Percentiles rank a stretch among this genome's conserved stretches.
These are phyloP conservation scores for Philopotamus ludificatus DNA, from an alignment of 1,140 invertebrate genomes.

Conservation along the genomic window DNA sequence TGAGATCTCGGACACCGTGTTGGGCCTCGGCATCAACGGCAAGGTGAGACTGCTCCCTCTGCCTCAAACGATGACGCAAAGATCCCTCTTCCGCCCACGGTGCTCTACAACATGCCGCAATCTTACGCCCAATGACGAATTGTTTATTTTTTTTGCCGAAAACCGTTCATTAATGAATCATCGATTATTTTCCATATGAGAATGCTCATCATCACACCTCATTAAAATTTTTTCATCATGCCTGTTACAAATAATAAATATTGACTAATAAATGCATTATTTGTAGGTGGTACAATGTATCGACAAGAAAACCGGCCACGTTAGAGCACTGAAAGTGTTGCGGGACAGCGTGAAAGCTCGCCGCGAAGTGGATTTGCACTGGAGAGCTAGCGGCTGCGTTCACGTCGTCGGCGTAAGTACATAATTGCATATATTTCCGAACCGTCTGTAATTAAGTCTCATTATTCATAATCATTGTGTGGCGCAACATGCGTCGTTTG, in stretches of 20 bases:
- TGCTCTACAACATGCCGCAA: too few relatives aligned
- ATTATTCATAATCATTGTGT: too few relatives aligned
- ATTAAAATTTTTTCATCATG: neutral
- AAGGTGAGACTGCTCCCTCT: too few relatives aligned
- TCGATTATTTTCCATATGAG: neutral
- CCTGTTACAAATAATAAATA: too few relatives aligned
- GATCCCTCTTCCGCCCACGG: neutral
- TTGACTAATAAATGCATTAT: conserved; percentile 4
- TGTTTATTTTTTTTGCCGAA: neutral
- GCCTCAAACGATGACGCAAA: neutral
- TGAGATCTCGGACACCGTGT: conserved; percentile 87
- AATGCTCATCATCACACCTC: neutral
- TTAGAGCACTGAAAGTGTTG: conserved; percentile 69
- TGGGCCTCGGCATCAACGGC: conserved; percentile 97
- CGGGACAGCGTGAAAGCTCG: conserved; percentile 89
- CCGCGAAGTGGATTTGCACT: conserved; percentile 94
- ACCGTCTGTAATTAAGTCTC: neutral
- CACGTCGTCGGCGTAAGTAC: conserved; percentile 83
- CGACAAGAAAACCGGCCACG: conserved; percentile 46
- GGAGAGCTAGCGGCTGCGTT: conserved; percentile 83
- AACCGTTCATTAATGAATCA: neutral
- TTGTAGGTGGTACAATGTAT: conserved; percentile 53
- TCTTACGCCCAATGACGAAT: neutral
- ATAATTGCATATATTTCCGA: neutral
- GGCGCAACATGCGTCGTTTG: too few relatives aligned